These are phyloP conservation scores for Elgaria multicarinata DNA, from an alignment of 2,113 vertebrate genomes.

Conservation along the genomic window DNA sequence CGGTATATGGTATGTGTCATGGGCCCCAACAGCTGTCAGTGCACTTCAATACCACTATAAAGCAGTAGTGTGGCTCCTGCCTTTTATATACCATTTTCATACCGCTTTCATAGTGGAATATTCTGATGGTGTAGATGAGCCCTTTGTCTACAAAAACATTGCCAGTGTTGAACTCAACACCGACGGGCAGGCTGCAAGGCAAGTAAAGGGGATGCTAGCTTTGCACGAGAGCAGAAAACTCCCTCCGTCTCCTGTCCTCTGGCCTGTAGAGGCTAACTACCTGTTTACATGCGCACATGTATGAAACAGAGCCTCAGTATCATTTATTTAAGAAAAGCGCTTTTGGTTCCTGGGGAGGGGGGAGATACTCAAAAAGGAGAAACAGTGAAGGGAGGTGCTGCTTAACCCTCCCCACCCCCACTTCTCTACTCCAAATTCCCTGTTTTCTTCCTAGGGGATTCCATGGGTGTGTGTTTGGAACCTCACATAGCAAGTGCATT, in stretches of 20 bases:
- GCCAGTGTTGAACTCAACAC: neutral
- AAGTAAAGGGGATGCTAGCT: neutral
- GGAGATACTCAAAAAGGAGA: neutral
- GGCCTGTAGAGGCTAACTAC: neutral
- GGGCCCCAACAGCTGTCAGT: too few species aligned
- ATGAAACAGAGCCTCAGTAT: neutral
- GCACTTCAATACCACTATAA: too few species aligned
- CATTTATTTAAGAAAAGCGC: neutral
- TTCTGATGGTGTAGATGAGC: too few species aligned
- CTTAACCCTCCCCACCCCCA: neutral
- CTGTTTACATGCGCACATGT: neutral
- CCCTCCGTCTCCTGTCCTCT: neutral
- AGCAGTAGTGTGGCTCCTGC: too few species aligned
- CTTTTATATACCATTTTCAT: too few species aligned
- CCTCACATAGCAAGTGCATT: neutral
- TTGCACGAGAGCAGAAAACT: neutral
- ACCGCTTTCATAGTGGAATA: too few species aligned
- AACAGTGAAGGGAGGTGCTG: too few species aligned
- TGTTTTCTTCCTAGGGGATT: neutral
- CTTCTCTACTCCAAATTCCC: neutral
- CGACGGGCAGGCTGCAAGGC: neutral
- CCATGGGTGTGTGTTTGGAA: neutral
- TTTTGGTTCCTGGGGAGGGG: neutral
- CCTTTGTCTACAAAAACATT: neutral
- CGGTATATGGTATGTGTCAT: too few species aligned